Conservation (phyloP, 2,113 vertebrate species). For the Heterochromis multidens region DNA sequence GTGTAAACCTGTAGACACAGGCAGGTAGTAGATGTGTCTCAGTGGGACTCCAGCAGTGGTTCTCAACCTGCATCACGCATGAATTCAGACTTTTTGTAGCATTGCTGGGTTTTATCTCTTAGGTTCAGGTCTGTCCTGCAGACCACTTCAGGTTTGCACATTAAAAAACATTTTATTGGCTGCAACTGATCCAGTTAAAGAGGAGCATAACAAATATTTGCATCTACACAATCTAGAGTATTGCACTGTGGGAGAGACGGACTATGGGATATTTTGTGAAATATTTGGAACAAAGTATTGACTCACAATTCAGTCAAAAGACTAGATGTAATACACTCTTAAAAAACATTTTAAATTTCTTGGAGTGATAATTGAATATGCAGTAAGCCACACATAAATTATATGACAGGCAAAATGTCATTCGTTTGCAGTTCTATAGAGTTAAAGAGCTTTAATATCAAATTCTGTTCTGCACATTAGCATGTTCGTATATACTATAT, state of each 20-base stretch:
- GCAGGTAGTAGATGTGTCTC: not conserved
- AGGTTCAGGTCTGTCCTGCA: not conserved
- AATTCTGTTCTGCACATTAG: not conserved
- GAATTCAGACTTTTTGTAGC: not conserved
- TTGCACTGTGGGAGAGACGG: not conserved
- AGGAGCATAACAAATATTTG: not conserved
- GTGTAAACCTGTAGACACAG: not conserved
- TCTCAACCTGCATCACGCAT: not conserved
- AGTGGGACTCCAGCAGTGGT: not conserved
- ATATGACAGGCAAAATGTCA: not conserved
- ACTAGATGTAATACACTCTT: too few species aligned
- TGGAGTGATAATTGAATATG: not conserved
- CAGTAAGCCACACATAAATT: not conserved
- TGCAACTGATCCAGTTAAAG: not conserved
- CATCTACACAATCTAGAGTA: fast-evolving
- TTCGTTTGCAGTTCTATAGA: not conserved
- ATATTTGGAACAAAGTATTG: not conserved
- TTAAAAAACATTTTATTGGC: not conserved
- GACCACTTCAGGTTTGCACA: not conserved
- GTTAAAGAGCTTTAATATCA: not conserved
- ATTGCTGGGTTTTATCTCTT: not conserved
- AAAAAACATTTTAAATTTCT: not conserved
- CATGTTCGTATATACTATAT: not conserved
- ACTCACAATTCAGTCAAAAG: not conserved
- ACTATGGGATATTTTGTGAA: not conserved